A percentile compares a stretch with the other conserved stretches of the same genome.
Conservation (phyloP, 1,140 invertebrate species). For the Drosophila subobscura region DNA sequence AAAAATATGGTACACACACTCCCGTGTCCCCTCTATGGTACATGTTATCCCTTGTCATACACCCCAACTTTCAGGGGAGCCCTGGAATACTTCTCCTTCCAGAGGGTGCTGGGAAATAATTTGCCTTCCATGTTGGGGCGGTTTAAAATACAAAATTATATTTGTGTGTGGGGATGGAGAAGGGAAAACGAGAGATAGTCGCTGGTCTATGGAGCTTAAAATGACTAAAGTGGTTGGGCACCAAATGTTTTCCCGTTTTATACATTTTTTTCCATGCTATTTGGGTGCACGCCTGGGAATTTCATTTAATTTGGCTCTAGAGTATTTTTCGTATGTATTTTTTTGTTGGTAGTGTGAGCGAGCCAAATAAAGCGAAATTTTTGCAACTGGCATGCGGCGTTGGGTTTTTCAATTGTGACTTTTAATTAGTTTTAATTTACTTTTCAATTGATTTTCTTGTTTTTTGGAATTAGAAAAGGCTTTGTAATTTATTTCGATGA, state of each 20-base stretch:
- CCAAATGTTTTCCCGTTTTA: slow-evolving; percentile 21
- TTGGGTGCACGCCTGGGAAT: slow-evolving; percentile 38
- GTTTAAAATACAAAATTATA: slow-evolving; percentile 18
- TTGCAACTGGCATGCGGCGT: slow-evolving; percentile 20
- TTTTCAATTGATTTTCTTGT: slow-evolving; percentile 3
- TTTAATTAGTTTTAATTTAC: slow-evolving; percentile 41
- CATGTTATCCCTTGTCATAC: slow-evolving; percentile 47
- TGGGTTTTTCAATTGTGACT: slow-evolving; percentile 47
- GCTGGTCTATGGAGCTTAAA: slow-evolving; percentile 33
- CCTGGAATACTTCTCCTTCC: neutral
- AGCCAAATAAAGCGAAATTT: slow-evolving; percentile 23
- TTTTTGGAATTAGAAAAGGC: slow-evolving; percentile 1
- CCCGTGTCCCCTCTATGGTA: neutral
- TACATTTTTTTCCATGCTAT: slow-evolving; percentile 25
- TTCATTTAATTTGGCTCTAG: slow-evolving; percentile 55
- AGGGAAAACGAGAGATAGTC: too few species aligned
- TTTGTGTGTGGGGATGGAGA: slow-evolving; percentile 6
- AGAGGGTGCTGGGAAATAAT: too few species aligned
- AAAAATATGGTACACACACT: slow-evolving; percentile 17
- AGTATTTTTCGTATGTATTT: slow-evolving; percentile 23
- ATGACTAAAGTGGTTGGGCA: slow-evolving; percentile 37
- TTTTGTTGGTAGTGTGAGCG: neutral
- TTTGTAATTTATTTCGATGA: neutral
- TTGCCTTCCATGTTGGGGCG: too few species aligned
- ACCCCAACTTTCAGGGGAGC: slow-evolving; percentile 3